Evolutionary conservation across 2,888 invertebrate genomes (phyloP), one percentile per base, ranked within the genome.

Genomic region (Peribatodes rhomboidaria): DNA sequence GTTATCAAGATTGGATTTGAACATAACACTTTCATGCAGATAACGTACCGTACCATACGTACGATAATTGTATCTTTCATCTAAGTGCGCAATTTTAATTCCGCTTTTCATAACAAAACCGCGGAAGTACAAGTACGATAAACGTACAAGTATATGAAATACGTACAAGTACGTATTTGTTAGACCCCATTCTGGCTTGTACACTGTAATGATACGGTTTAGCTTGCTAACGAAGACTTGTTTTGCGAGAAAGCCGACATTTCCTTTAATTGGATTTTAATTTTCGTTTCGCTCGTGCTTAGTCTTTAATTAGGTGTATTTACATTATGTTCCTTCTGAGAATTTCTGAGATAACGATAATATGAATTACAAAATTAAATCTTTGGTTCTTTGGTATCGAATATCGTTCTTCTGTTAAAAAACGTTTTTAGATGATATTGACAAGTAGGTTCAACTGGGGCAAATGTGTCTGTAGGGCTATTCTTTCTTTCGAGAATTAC

Each of bases 191-290:
- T 61, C 54, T 70, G 67, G 73, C 75, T 73, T 74, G 78, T 76
- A 68, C 65, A 67, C 71, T 77, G 68, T 77, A 79, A 83, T 81
- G 76, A 75, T 78, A 79, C 78, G 79, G 73, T 79, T 79, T 72
- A 63, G 27, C 27, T 27, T 2, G 27, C 78, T 82, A 84, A 84
- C 84, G 80, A 84, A 80, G 72, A 74, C 72, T 71, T 73, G 74
- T 77, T 70, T 75, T 65, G 47, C 54, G 35, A 59, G 54, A 61
- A 61, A 61, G 47, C 61, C 61, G 46, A 37, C 74, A 76, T 79
- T 82, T 78, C 71, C 72, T 73, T 74, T 84, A 84, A 84, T 87
- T 83, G 75, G 77, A 80, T 80, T 81, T 80, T 80, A 81, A 83
- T 81, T 83, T 78, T 77, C 66, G 64, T 69, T 68, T 67, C 59